These are phyloP conservation scores for Aegithalos caudatus DNA, from an alignment of 2,113 vertebrate species.

Conservation along the genomic window DNA sequence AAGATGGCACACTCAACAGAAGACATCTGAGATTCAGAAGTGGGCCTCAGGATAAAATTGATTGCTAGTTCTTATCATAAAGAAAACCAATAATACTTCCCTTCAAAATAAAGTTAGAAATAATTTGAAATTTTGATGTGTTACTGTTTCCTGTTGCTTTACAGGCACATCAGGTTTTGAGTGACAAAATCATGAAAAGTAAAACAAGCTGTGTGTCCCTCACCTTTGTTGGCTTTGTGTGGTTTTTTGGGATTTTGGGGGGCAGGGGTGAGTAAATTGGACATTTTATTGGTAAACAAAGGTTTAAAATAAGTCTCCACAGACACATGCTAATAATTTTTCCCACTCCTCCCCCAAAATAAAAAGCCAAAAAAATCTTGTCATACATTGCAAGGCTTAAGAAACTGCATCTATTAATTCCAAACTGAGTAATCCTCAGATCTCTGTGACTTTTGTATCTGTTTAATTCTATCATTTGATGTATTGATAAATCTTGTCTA, in stretches of 20 bases:
- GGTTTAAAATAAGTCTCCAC: neutral
- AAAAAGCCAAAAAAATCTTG: neutral
- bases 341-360: too few species aligned
- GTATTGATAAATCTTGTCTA: neutral
- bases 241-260: neutral
- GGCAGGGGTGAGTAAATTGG: neutral
- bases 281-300: neutral
- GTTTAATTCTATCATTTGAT: neutral
- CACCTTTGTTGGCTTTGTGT: neutral
- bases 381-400: neutral
- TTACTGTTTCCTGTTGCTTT: neutral
- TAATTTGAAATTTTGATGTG: neutral
- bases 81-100: neutral
- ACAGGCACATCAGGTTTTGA: accelerated
- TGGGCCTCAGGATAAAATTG: neutral
- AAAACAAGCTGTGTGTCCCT: neutral
- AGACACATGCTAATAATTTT: neutral
- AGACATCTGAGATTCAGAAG: neutral
- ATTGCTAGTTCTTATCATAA: neutral
- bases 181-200: neutral
- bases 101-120: neutral
- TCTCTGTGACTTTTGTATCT: neutral
- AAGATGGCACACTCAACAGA: too few species aligned
- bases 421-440: neutral
- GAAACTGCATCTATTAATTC: neutral